phyloP scores from a whole-genome alignment of 2,888 invertebrate genomes.

The Spilarctia lutea region DNA sequence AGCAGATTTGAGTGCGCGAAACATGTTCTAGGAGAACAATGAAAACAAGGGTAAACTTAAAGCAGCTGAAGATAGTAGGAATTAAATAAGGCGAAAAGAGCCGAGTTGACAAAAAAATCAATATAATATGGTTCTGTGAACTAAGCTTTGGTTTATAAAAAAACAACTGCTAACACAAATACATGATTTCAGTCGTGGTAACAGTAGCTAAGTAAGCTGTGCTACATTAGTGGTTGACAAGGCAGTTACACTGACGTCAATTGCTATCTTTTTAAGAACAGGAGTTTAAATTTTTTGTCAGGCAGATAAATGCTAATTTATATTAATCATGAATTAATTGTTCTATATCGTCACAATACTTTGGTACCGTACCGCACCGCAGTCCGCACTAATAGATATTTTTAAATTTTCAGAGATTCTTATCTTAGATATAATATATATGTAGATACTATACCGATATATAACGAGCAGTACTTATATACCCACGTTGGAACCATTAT shows the following conservation, averaged over 20 bases:
- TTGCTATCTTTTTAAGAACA: background rate
- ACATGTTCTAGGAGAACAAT: no score
- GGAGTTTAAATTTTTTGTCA: background rate
- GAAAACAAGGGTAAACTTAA: background rate
- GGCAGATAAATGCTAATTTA: background rate
- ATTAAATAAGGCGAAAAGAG: no score
- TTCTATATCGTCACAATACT: background rate
- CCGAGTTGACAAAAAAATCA: background rate
- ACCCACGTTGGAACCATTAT: no score
- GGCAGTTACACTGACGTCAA: background rate
- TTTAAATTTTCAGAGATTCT: background rate
- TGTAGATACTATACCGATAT: no score
- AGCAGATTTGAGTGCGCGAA: background rate
- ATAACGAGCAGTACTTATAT: no score
- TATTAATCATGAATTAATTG: background rate
- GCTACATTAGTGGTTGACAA: background rate
- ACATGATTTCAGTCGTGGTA: background rate
- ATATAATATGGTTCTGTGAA: background rate
- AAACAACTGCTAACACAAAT: background rate
- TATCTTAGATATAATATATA: no score
- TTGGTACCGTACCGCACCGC: background rate
- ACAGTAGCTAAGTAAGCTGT: background rate
- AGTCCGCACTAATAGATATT: no score
- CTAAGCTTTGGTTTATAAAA: background rate
- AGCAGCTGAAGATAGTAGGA: background rate